Conservation (phyloP, 2,797 vertebrate species). For the Limosa lapponica region DNA sequence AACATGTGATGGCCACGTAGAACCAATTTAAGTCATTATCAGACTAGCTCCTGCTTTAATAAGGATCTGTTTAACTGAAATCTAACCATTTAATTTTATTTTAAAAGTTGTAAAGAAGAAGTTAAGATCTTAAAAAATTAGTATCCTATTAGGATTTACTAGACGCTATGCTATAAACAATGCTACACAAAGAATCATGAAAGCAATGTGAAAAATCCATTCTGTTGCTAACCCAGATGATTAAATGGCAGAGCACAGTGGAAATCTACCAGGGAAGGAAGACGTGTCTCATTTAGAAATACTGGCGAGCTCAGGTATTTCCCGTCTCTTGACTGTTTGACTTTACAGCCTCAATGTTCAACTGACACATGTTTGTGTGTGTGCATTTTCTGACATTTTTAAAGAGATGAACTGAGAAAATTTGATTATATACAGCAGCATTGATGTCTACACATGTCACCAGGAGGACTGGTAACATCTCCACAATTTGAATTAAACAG, state of each 20-base stretch:
- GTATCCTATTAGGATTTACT: not conserved
- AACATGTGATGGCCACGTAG: slow-evolving; percentile 54
- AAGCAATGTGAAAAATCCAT: not conserved
- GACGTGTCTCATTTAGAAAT: not conserved
- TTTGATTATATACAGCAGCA: not conserved
- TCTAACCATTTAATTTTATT: not conserved
- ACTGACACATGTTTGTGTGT: too few relatives aligned
- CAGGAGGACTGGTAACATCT: not conserved
- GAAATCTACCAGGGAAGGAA: not conserved
- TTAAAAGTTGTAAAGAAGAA: not conserved
- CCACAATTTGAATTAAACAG: not conserved
- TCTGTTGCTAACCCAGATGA: not conserved
- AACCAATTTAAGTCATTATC: slow-evolving; percentile 40
- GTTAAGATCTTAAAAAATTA: not conserved
- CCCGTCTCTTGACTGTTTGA: not conserved
- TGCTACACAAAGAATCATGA: not conserved
- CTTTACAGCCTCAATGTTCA: not conserved
- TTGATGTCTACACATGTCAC: not conserved
- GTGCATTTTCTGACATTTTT: not conserved
- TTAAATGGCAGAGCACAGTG: not conserved
- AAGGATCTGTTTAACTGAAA: not conserved
- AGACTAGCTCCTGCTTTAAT: slow-evolving; percentile 21
- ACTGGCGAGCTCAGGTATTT: not conserved
- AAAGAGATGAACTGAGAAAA: not conserved
- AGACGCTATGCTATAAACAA: not conserved